Conservation (phyloP, 1,140 invertebrate species). For the Himalopsyche phryganea region DNA sequence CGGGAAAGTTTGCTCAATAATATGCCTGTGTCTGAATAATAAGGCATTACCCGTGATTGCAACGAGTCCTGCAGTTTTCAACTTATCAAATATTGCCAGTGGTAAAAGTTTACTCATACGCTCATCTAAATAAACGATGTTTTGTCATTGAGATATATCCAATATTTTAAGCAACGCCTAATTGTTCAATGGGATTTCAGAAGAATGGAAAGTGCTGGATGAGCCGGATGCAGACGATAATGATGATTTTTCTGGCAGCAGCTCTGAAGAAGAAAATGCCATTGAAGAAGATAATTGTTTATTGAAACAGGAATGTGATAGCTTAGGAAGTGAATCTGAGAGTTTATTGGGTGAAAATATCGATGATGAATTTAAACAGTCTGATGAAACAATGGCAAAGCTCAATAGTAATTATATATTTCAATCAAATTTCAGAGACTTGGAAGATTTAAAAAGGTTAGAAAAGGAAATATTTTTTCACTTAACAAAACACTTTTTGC, state of each 20-base stretch:
- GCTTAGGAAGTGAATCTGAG: slow-evolving; percentile 13
- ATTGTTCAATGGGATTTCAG: no score
- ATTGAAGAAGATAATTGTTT: slow-evolving; percentile 14
- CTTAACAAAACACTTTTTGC: no score
- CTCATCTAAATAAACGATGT: not conserved
- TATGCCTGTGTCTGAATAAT: slow-evolving; percentile 62
- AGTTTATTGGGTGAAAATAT: slow-evolving; percentile 7
- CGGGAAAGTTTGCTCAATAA: slow-evolving; percentile 60
- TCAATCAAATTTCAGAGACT: slow-evolving; percentile 45
- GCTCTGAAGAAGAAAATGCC: slow-evolving; percentile 30
- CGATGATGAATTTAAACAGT: slow-evolving; percentile 11
- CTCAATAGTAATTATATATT: slow-evolving; percentile 20
- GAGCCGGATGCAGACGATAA: slow-evolving; percentile 43
- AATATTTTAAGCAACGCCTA: no score
- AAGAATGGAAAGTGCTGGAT: slow-evolving; percentile 40
- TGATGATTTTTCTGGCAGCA: slow-evolving; percentile 36
- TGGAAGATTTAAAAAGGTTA: slow-evolving; percentile 54
- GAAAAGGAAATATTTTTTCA: not conserved
- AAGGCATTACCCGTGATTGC: slow-evolving; percentile 59
- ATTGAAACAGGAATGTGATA: not conserved
- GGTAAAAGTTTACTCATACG: slow-evolving; percentile 31
- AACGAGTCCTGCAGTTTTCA: slow-evolving; percentile 53
- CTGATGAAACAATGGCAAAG: slow-evolving; percentile 1
- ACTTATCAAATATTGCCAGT: slow-evolving; percentile 48
- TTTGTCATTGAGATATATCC: not conserved